These are phyloP conservation scores for Gallinago solitaria DNA, from an alignment of 2,797 vertebrate species.

Conservation along the genomic window DNA sequence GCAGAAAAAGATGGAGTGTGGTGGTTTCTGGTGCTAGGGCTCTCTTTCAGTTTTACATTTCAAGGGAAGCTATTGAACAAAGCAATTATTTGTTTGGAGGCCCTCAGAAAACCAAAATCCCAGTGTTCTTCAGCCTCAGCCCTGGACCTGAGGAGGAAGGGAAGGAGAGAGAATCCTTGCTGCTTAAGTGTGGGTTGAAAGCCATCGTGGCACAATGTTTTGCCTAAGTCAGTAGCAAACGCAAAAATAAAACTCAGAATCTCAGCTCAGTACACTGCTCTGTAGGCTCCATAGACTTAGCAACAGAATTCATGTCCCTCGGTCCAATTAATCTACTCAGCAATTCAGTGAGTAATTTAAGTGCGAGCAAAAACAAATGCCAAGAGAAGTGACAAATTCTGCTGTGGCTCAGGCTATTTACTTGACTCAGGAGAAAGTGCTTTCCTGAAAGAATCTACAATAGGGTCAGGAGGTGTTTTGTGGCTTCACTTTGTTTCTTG, in stretches of 20 bases:
- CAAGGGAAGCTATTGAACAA: not conserved
- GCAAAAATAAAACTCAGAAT: not conserved
- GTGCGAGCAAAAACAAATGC: conserved; percentile 6
- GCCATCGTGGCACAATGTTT: not conserved
- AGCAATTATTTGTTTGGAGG: not conserved
- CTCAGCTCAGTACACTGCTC: not conserved
- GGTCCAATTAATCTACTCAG: not conserved
- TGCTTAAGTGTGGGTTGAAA: not conserved
- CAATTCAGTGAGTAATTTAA: conserved; percentile 51
- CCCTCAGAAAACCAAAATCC: not conserved
- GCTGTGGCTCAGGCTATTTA: not conserved
- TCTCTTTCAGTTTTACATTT: not conserved
- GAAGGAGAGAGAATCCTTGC: not conserved
- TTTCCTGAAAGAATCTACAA: not conserved
- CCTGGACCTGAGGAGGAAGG: not conserved
- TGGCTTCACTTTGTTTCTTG: not conserved
- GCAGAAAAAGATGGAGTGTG: not conserved
- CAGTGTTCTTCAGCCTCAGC: not conserved
- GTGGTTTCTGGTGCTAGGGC: not conserved
- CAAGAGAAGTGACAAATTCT: conserved; percentile 26
- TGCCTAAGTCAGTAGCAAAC: not conserved
- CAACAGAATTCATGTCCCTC: not conserved
- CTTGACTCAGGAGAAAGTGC: not conserved
- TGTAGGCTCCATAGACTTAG: not conserved
- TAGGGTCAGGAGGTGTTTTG: not conserved